Evolutionary conservation across 2,113 vertebrate species (phyloP).

Genomic region (Cinclus cinclus): DNA sequence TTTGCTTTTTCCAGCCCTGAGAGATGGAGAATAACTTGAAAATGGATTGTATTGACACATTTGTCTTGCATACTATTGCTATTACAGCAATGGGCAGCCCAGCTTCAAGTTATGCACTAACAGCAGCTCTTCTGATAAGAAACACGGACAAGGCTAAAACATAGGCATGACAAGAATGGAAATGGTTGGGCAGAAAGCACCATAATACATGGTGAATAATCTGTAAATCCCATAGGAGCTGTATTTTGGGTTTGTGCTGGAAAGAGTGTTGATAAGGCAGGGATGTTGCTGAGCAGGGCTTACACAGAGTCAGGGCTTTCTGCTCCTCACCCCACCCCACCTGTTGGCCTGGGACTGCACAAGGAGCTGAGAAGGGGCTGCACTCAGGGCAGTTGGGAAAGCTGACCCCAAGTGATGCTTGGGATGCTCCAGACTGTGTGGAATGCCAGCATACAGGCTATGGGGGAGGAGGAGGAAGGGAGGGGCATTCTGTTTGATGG

Average conservation of each 20-base stretch:
- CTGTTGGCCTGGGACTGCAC: background rate
- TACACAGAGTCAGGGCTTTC: background rate
- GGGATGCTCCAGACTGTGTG: background rate
- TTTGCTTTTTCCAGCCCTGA: background rate
- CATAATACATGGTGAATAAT: background rate
- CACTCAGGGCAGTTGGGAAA: background rate
- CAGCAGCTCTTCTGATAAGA: background rate
- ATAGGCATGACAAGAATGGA: background rate
- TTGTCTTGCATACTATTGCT: background rate
- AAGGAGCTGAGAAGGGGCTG: background rate
- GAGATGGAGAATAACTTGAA: background rate
- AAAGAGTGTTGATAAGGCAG: background rate
- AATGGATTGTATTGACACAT: background rate
- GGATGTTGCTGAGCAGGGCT: background rate
- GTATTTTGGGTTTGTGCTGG: background rate
- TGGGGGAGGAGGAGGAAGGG: background rate
- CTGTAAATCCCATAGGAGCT: background rate
- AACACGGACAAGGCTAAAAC: background rate
- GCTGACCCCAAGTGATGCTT: background rate
- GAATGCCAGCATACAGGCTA: background rate
- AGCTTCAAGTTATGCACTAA: background rate
- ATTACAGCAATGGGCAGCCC: background rate
- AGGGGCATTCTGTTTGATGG: fast-evolving
- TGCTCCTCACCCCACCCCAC: background rate
- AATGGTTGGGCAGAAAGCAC: background rate